Conservation (phyloP, 2,888 invertebrate genomes). For the Rhimphoctona megacephalus region DNA sequence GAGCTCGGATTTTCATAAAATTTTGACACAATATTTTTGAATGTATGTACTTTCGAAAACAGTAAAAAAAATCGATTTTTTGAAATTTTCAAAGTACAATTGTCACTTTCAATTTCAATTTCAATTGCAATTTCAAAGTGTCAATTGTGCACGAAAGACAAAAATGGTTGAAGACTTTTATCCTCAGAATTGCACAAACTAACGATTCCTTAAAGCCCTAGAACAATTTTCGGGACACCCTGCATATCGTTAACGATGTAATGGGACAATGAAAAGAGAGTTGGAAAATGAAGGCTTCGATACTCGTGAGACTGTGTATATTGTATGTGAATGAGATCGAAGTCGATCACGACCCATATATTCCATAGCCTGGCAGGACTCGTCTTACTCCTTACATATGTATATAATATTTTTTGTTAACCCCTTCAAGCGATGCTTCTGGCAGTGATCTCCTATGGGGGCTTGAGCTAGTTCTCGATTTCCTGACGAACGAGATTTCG, state of each 20-base stretch:
- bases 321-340: constrained; percentile 48
- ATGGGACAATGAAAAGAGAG: constrained; percentile 53
- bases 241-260: neutral
- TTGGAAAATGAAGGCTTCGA: constrained; percentile 39
- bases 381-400: constrained; percentile 1
- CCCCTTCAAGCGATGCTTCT: constrained; percentile 29
- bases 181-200: neutral
- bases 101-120: too few species aligned
- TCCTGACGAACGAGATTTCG: constrained; percentile 32
- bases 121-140: too few species aligned
- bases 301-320: constrained; percentile 3
- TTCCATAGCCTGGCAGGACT: constrained; percentile 33
- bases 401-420: constrained; percentile 41
- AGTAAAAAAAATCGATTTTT: too few species aligned
- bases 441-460: constrained; percentile 25
- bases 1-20: too few species aligned
- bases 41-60: too few species aligned
- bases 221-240: neutral
- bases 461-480: constrained; percentile 43
- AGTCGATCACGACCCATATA: constrained; percentile 64
- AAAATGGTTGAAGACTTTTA: neutral
- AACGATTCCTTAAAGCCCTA: neutral
- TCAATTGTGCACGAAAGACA: neutral
- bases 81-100: too few species aligned
- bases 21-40: too few species aligned